Base-by-base conservation (phyloP, 1,140 invertebrate genomes). In the Hylyphantes graminicola region DNA sequence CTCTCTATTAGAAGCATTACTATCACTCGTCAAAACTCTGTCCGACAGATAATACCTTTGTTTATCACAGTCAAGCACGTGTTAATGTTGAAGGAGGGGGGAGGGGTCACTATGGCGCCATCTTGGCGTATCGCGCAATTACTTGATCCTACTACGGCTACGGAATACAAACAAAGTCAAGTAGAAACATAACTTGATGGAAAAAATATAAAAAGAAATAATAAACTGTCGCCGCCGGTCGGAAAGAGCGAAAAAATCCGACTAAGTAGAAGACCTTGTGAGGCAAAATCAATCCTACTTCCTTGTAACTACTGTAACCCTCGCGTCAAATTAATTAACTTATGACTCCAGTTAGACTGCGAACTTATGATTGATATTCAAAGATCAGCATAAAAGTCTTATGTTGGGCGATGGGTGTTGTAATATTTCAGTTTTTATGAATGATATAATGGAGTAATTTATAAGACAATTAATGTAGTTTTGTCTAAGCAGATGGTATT, bases 211-310 rank as follows among this genome's bases (percentile, higher is more conserved):
- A 48, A 67, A 67, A 35, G 21, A 74, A 64, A 64, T 51, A 64
- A 12, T 51, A 48, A 64, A 76, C 74, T 76, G 74, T 63, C 74
- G 74, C 74, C 57, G 61, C 74, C 57, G 61, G 61, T 21, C n/a
- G 59, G 21, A 76, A 76, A 63, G 6, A 76, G 50, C 35, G 54
- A 55, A 61, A 13, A 57, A 74, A 57, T 17, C 10, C 7, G 10
- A 57, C 53, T 57, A 80, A 80, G 77, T 67, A 70, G 65, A 80
- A 80, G 77, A 70, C 77, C 77, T 80, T 80, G 77, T 50, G 21
- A 80, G 70, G 21, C 48, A 17, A 80, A 80, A 55, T 80, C 55
- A 48, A 55, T 80, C 55, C 15, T 17, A 80, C 77, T 80, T 80
- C 77, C 77, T 80, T 70, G 77, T 80, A 19, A 61, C 13, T 65